Evolutionary conservation across 2,888 invertebrate genomes (phyloP).

Genomic region (Iselma pallidipennis): DNA sequence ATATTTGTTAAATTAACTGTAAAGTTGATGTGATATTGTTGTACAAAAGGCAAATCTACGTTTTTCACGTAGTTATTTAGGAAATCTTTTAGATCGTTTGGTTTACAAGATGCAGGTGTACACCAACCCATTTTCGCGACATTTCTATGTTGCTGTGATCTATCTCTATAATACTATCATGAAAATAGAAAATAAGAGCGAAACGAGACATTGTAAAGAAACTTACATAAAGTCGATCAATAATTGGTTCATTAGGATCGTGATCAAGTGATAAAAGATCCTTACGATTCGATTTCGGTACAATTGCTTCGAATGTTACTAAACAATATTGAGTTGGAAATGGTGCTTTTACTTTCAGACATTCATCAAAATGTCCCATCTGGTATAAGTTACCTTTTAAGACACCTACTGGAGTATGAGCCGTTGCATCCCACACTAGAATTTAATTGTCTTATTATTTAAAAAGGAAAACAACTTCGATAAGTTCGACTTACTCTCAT

Average conservation of each 20-base stretch:
- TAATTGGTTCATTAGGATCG: conserved; percentile 44
- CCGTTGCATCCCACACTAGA: conserved; percentile 66
- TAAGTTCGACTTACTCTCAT: conserved; percentile 56
- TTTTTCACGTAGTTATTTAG: conserved; percentile 44
- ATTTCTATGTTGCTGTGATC: conserved; percentile 47
- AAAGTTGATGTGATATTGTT: conserved; percentile 37
- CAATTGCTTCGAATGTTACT: conserved; percentile 42
- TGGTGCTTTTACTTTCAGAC: conserved; percentile 52
- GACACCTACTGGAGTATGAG: conserved; percentile 62
- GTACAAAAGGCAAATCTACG: conserved; percentile 42
- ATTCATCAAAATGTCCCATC: conserved; percentile 67
- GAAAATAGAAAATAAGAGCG: conserved; percentile 1
- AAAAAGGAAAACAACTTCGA: neutral
- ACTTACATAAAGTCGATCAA: conserved; percentile 51
- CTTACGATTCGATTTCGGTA: conserved; percentile 38
- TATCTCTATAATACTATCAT: conserved; percentile 45
- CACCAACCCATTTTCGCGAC: conserved; percentile 50
- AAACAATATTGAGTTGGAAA: conserved; percentile 54
- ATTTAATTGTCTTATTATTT: conserved; percentile 21
- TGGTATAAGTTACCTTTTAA: conserved; percentile 63
- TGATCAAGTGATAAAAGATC: conserved; percentile 45
- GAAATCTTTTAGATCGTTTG: conserved; percentile 43
- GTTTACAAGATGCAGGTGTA: conserved; percentile 50
- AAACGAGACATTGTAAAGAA: too few relatives aligned
- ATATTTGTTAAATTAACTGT: neutral